These are phyloP conservation scores for Ptiloglossa arizonensis DNA, from an alignment of 1,140 invertebrate species.

Conservation along the genomic window DNA sequence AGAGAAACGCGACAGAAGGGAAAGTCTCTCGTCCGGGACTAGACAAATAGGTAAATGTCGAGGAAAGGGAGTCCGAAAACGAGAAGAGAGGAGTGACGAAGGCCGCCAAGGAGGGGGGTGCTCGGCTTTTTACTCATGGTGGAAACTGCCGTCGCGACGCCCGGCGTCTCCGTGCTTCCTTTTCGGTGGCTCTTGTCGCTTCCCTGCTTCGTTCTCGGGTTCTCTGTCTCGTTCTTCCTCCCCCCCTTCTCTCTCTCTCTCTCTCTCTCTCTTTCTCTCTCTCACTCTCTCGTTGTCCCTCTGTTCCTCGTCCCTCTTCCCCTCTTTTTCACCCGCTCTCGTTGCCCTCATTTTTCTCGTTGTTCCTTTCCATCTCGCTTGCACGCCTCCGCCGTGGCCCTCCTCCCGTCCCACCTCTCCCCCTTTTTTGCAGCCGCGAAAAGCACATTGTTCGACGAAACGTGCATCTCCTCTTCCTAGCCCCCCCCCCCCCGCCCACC, in stretches of 20 bases:
- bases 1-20: conserved; percentile 4
- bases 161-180: conserved; percentile 30
- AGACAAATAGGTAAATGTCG: conserved; percentile 61
- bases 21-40: conserved; percentile 41
- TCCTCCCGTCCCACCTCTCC: neutral
- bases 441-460: conserved; percentile 55
- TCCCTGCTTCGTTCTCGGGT: too few relatives aligned
- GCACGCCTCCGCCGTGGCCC: neutral
- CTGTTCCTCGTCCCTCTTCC: neutral
- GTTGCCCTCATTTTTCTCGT: conserved; percentile 31
- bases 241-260: neutral
- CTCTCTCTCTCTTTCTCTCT: neutral
- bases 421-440: conserved; percentile 39
- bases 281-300: neutral
- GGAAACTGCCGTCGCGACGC: conserved; percentile 41
- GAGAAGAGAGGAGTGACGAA: too few relatives aligned
- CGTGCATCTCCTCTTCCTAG: conserved; percentile 9
- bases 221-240: neutral
- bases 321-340: neutral
- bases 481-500: neutral
- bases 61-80: conserved; percentile 12
- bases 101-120: neutral
- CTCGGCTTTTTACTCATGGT: conserved; percentile 27
- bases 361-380: conserved; percentile 9
- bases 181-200: conserved; percentile 9